These are phyloP conservation scores for Microplitis mediator DNA, from an alignment of 1,140 invertebrate genomes.

Conservation along the genomic window DNA sequence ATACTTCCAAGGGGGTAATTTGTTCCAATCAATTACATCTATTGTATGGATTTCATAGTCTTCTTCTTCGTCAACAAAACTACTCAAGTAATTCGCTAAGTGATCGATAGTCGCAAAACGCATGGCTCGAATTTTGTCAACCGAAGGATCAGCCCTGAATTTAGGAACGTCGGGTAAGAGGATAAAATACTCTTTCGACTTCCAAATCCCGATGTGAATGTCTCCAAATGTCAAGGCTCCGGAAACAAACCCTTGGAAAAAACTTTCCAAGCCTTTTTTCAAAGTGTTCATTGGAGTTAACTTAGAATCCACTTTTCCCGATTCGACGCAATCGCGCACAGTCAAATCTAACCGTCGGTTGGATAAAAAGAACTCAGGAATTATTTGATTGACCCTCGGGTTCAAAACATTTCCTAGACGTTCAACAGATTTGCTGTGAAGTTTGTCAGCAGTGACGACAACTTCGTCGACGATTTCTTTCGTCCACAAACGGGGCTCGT, in stretches of 20 bases:
- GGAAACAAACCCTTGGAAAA: constrained; percentile 42
- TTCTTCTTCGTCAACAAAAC: constrained; percentile 24
- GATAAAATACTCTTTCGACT: constrained; percentile 38
- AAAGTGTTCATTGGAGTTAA: constrained; percentile 38
- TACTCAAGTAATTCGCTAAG: constrained; percentile 34
- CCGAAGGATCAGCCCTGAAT: constrained; percentile 6
- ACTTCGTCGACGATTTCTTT: constrained; percentile 46
- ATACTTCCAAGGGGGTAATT: constrained; percentile 42
- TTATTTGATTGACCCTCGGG: constrained; percentile 43
- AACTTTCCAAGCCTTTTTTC: constrained; percentile 37
- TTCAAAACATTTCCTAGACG: constrained; percentile 27
- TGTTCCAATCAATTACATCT: constrained; percentile 44
- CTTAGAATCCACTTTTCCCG: constrained; percentile 39
- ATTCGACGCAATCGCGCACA: constrained; percentile 51
- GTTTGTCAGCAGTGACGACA: constrained; percentile 46
- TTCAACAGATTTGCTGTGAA: constrained; percentile 44
- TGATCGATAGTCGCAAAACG: constrained; percentile 34
- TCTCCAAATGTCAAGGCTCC: constrained; percentile 40
- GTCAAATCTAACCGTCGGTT: constrained; percentile 46
- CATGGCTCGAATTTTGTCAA: constrained; percentile 29
- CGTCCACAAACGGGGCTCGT: constrained; percentile 45
- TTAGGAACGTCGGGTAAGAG: constrained; percentile 37
- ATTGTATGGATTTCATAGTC: constrained; percentile 51
- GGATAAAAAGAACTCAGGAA: constrained; percentile 51
- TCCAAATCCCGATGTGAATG: constrained; percentile 45